phyloP scores from a whole-genome alignment of 2,888 invertebrate species.

The Gnatocerus cornutus region DNA sequence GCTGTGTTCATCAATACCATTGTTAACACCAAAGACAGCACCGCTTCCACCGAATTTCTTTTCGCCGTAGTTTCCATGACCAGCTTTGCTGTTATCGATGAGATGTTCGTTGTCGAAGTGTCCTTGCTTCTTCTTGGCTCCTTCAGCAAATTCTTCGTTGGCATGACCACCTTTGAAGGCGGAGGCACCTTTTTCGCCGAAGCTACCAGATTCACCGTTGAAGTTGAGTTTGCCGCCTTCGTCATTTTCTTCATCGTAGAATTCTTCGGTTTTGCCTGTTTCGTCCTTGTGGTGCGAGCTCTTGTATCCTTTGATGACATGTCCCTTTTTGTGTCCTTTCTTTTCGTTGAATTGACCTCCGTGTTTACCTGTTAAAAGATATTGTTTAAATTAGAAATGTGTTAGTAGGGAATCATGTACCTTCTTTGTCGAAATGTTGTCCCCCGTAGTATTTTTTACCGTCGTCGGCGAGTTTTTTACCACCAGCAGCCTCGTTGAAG shows the following conservation, averaged over 20 bases:
- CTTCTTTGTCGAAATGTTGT: slow-evolving; percentile 75
- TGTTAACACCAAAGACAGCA: slow-evolving; percentile 75
- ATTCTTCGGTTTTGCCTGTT: slow-evolving; percentile 78
- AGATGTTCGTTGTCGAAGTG: slow-evolving; percentile 75
- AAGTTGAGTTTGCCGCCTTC: slow-evolving; percentile 76
- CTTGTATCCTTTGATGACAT: slow-evolving; percentile 79
- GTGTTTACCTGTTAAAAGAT: slow-evolving; percentile 68
- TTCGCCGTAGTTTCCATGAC: slow-evolving; percentile 77
- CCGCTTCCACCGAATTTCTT: slow-evolving; percentile 76
- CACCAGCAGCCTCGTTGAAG: slow-evolving; percentile 75
- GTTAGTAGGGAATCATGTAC: slow-evolving; percentile 63
- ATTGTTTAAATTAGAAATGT: not conserved
- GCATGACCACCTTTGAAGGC: slow-evolving; percentile 77
- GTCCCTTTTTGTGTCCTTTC: slow-evolving; percentile 78
- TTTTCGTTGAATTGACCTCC: slow-evolving; percentile 75
- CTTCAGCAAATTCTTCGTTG: slow-evolving; percentile 75
- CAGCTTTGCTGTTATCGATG: slow-evolving; percentile 75
- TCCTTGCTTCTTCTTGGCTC: slow-evolving; percentile 75
- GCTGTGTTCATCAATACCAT: slow-evolving; percentile 77
- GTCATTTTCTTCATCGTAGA: slow-evolving; percentile 79
- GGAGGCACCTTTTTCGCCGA: slow-evolving; percentile 75
- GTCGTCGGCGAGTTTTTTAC: slow-evolving; percentile 76
- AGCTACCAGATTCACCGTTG: slow-evolving; percentile 75
- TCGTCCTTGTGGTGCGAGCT: slow-evolving; percentile 80
- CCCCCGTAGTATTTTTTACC: slow-evolving; percentile 76